Base-by-base conservation (phyloP, 2,113 vertebrate species). In the Struthidea cinerea region DNA sequence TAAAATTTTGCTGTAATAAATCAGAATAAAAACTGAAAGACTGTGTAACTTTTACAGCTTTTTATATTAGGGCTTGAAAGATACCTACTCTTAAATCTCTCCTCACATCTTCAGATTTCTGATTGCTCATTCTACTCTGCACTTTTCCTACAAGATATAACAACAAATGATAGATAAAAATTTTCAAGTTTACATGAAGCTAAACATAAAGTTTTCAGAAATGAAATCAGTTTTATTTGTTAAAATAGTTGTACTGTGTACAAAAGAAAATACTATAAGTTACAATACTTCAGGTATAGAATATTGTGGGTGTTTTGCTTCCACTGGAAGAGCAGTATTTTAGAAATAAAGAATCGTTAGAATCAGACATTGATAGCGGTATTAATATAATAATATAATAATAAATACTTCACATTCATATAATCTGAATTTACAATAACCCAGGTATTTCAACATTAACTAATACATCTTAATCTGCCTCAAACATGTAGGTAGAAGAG, bases 361-460 rank as follows among this genome's bases (percentile, higher is more conserved):
- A 94, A 90, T 89, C 76, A 90, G 60, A 84, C 21, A 63, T 57
- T 53, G 46, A 77, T 16, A 90, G 37, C 7, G 87, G 41, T 61
- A 93, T 87, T 89, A 95, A 93, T 94, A 89, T 93, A 94, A 94
- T 92, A 94, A 82, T 73, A 93, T 70, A 87, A 94, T 41, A 96
- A 96, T 97, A 95, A 96, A 97, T 96, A 97, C 6, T 90, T 82
- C 79, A 73, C 46, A 83, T 77, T 92, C 7, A 90, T 93, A 97
- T 79, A 95, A 85, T 61, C 37, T 94, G 32, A 75, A 80, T 94
- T 93, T 75, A 89, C 67, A 93, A 80, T 69, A 89, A 81, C 8
- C 16, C 15, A 61, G 47, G 7, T 7, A 47, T 73, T 88, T 84
- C 33, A 94, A 4, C 27, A 49, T 88, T 70, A 67, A 61, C 55